Evolutionary conservation across 1,140 invertebrate species (phyloP), one percentile per base, ranked within the genome.

Genomic region (Cydia amplana): DNA sequence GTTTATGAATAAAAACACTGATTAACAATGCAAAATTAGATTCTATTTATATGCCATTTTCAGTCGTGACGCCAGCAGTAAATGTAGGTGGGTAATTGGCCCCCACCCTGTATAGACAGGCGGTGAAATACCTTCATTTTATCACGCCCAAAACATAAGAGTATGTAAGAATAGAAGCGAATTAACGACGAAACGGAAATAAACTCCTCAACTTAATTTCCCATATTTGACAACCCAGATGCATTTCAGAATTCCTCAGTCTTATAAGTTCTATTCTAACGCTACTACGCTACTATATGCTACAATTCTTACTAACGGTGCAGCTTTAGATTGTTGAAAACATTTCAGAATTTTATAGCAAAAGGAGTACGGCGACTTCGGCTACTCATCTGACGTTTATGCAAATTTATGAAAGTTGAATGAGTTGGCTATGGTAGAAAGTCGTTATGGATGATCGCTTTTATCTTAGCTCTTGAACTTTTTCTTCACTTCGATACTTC

Each of bases 331-430:
- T 60, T 12, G 18, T 51, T 51, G 23, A 7, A 7, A n/a, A 60
- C 23, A 10, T 18, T 60, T 12, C n/a, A 60, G 18, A n/a, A 23
- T 60, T 60, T 60, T 60, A 60, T 60, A 60, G 23, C 20, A 60
- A 60, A 60, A 6, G 1, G 9, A 60, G 7, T 3, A 51, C 49
- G 10, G 43, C n/a, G n/a, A 18, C 51, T 18, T 20, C 9, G 55
- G 20, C 55, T 60, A 60, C 55, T 23, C 55, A 23, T 60, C 55
- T 12, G 55, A 60, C 55, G 55, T 60, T 60, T 23, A 60, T 60
- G 55, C 55, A 60, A 60, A 60, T 10, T 60, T 60, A 60, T 23
- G 6, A 60, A 60, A 60, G 18, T 60, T 60, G 6, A 23, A 60
- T 60, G 55, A 60, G 55, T 23, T 60, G 20, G 55, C 55, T 3